Conservation (phyloP, 1,140 invertebrate genomes). For the Drosophila kikkawai region DNA sequence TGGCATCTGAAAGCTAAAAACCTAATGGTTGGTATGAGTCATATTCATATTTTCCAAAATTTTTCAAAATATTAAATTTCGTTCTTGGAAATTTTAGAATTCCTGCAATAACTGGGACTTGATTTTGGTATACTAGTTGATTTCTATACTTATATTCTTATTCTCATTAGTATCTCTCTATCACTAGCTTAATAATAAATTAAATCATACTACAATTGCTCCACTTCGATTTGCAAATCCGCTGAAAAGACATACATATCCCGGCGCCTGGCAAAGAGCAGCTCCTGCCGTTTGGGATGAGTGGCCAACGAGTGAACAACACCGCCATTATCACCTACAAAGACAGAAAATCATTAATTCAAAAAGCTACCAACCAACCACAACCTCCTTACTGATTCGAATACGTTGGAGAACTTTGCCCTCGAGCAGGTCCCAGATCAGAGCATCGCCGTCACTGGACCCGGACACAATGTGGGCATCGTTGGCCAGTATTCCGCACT, state of each 20-base stretch:
- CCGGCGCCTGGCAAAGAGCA: slow-evolving; percentile 89
- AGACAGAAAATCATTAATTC: background rate
- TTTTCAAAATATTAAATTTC: background rate
- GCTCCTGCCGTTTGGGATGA: slow-evolving; percentile 89
- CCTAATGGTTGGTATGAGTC: too few species aligned
- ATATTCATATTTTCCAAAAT: too few species aligned
- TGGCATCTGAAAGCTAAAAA: too few species aligned
- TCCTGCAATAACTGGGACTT: too few species aligned
- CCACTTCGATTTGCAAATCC: slow-evolving; percentile 68
- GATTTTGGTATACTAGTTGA: too few species aligned
- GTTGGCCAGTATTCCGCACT: slow-evolving; percentile 92
- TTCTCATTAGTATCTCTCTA: background rate
- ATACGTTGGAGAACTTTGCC: slow-evolving; percentile 88
- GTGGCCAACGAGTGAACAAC: slow-evolving; percentile 89
- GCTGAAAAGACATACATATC: slow-evolving; percentile 88
- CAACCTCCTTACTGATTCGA: slow-evolving; percentile 74
- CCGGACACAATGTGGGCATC: slow-evolving; percentile 95
- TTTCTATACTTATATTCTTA: background rate
- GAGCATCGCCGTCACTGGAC: slow-evolving; percentile 93
- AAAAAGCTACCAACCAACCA: too few species aligned
- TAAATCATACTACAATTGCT: slow-evolving; percentile 50
- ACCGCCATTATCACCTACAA: slow-evolving; percentile 82
- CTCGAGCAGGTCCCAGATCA: slow-evolving; percentile 95
- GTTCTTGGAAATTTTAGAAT: background rate
- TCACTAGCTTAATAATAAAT: background rate